Evolutionary conservation across 2,113 vertebrate genomes (phyloP).

Genomic region (Hemichromis elongatus): DNA sequence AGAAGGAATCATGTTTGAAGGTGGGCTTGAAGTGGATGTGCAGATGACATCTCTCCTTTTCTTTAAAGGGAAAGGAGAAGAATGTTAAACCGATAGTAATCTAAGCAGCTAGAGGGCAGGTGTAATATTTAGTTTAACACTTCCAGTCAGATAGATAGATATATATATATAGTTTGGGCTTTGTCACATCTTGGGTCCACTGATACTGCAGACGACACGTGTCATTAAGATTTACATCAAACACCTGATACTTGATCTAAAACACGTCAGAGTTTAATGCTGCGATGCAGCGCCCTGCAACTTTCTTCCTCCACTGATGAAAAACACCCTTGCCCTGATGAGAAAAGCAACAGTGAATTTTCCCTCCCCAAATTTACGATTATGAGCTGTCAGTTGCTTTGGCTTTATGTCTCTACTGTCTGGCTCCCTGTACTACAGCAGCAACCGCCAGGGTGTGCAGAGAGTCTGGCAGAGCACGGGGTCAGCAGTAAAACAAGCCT

Average conservation of each 20-base stretch:
- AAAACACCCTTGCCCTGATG: slow-evolving; percentile 37
- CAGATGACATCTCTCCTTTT: slow-evolving; percentile 33
- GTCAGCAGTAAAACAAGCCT: slow-evolving; percentile 47
- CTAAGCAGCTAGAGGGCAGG: slow-evolving; percentile 36
- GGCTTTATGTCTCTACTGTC: slow-evolving; percentile 46
- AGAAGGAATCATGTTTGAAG: slow-evolving; percentile 42
- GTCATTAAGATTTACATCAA: slow-evolving; percentile 32
- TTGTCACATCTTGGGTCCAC: not conserved
- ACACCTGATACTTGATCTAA: not conserved
- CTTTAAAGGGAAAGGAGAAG: slow-evolving; percentile 20
- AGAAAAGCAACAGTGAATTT: slow-evolving; percentile 56
- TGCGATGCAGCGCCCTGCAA: slow-evolving; percentile 7
- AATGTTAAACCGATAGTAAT: slow-evolving; percentile 54
- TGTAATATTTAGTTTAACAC: slow-evolving; percentile 49
- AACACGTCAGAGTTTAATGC: slow-evolving; percentile 6
- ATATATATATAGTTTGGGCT: not conserved
- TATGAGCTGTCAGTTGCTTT: slow-evolving; percentile 51
- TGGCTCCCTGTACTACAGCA: slow-evolving; percentile 20
- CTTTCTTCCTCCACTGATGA: slow-evolving; percentile 14
- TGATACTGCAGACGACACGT: not conserved
- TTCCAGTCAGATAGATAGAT: slow-evolving; percentile 45
- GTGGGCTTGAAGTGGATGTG: slow-evolving; percentile 24
- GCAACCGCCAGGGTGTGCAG: not conserved
- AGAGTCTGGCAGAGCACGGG: slow-evolving; percentile 24
- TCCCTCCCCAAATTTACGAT: slow-evolving; percentile 50